These are phyloP conservation scores for Thera obeliscata DNA, from an alignment of 2,888 invertebrate species.

Conservation along the genomic window DNA sequence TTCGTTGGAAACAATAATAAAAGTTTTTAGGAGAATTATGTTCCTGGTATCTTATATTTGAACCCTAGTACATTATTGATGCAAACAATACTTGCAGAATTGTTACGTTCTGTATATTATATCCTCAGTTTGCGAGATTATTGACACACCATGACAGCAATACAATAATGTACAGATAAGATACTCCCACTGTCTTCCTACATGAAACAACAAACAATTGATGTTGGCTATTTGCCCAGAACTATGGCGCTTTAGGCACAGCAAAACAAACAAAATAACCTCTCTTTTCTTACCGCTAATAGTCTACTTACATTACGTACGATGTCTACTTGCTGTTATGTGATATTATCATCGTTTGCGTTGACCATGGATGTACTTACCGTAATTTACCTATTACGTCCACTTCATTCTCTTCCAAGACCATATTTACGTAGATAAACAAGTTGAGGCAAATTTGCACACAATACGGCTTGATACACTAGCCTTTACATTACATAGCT, in stretches of 20 bases:
- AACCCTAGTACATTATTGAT: too few relatives aligned
- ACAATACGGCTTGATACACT: background rate
- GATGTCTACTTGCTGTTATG: slow-evolving; percentile 1
- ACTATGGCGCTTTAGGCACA: slow-evolving; percentile 10
- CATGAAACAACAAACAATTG: background rate
- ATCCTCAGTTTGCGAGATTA: too few relatives aligned
- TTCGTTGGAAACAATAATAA: too few relatives aligned
- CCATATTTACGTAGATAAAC: slow-evolving; percentile 5
- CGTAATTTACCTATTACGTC: slow-evolving; percentile 21
- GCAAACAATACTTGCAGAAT: too few relatives aligned
- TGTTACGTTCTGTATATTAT: too few relatives aligned
- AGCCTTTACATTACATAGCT: background rate
- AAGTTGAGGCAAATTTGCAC: slow-evolving; percentile 4
- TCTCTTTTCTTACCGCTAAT: background rate
- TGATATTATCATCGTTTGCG: slow-evolving; percentile 13
- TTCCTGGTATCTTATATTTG: too few relatives aligned
- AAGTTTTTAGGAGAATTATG: too few relatives aligned
- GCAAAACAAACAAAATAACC: slow-evolving; percentile 9
- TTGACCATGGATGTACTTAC: slow-evolving; percentile 15
- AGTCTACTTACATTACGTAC: background rate
- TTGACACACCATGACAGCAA: background rate
- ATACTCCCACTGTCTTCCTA: background rate
- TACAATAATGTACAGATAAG: background rate
- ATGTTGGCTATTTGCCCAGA: slow-evolving; percentile 20
- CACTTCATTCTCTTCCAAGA: slow-evolving; percentile 13